Conservation (phyloP, 2,797 vertebrate species). For the Acrossocheilus wenchowensis region DNA sequence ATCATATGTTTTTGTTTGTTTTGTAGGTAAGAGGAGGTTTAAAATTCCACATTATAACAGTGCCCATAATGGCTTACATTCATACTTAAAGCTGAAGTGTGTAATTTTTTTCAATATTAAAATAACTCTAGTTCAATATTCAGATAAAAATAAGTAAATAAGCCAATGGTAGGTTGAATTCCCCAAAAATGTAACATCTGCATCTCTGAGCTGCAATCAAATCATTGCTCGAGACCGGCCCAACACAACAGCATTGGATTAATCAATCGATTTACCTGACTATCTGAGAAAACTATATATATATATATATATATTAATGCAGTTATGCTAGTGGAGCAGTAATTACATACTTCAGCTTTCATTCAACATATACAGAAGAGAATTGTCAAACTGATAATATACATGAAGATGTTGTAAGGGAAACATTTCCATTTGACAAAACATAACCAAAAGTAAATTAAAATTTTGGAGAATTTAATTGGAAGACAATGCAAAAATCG, state of each 20-base stretch:
- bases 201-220: neutral
- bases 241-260: neutral
- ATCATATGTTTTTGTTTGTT: slow-evolving; percentile 32
- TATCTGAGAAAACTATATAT: neutral
- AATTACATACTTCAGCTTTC: slow-evolving; percentile 39
- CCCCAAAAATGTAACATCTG: neutral
- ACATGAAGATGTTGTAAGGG: slow-evolving; percentile 18
- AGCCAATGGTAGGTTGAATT: neutral
- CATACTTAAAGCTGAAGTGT: slow-evolving; percentile 26
- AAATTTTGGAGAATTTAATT: neutral
- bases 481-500: slow-evolving; percentile 43
- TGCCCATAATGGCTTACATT: slow-evolving; percentile 37
- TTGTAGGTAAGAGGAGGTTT: slow-evolving; percentile 26
- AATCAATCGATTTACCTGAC: neutral
- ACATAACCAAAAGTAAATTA: neutral
- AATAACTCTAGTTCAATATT: neutral
- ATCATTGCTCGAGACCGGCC: neutral
- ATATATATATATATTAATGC: too few species aligned
- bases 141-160: neutral
- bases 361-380: slow-evolving; percentile 34
- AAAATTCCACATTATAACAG: slow-evolving; percentile 30
- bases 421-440: slow-evolving; percentile 16
- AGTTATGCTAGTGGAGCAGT: neutral
- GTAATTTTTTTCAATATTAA: neutral
- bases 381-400: slow-evolving; percentile 24